These are phyloP conservation scores for Caranx melampygus DNA, from an alignment of 2,113 vertebrate genomes.

Conservation along the genomic window DNA sequence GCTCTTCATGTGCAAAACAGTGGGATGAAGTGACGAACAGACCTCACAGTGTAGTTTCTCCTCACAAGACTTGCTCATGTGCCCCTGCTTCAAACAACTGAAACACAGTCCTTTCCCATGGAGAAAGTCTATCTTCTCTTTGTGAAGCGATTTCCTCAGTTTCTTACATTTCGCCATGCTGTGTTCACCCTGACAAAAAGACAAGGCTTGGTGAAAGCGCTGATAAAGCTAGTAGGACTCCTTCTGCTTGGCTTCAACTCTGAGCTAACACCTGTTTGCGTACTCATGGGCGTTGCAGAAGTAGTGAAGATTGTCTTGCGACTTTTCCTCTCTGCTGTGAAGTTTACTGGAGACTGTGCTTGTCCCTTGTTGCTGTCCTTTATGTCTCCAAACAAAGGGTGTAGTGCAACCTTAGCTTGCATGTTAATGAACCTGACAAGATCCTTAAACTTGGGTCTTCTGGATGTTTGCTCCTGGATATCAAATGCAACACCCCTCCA, in stretches of 20 bases:
- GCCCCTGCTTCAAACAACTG: not conserved
- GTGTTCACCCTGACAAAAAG: not conserved
- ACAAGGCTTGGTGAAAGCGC: not conserved
- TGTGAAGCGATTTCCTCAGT: not conserved
- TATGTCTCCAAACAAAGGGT: not conserved
- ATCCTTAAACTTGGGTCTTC: not conserved
- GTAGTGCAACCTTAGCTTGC: not conserved
- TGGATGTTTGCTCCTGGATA: not conserved
- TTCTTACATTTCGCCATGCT: not conserved
- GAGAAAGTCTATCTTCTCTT: slow-evolving; percentile 2
- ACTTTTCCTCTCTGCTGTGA: not conserved
- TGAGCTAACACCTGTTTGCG: not conserved
- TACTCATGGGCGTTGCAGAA: not conserved
- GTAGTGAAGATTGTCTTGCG: not conserved
- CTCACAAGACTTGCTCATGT: not conserved
- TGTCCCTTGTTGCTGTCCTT: not conserved
- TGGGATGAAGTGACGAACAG: not conserved
- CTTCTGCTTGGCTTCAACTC: not conserved
- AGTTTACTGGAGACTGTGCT: not conserved
- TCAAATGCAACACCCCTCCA: not conserved
- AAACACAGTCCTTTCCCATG: not conserved
- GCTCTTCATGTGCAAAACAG: not conserved
- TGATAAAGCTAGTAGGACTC: not conserved
- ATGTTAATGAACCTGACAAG: not conserved
- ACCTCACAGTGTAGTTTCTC: not conserved